These are phyloP conservation scores for Papilio protenor DNA, from an alignment of 2,888 invertebrate species.

Conservation along the genomic window DNA sequence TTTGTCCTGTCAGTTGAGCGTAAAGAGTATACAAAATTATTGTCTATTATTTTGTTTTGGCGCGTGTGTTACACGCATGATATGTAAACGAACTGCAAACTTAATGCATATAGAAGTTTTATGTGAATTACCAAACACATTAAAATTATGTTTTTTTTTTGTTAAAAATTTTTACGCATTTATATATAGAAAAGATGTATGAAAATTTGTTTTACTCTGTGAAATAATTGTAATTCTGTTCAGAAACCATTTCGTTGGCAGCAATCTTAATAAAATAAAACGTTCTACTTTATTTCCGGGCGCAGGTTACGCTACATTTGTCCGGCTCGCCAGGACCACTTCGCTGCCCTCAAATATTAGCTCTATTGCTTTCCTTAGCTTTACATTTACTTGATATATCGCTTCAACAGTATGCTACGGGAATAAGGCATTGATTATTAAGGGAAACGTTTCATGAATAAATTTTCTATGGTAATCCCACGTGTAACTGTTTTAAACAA, in stretches of 20 bases:
- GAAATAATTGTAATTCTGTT: neutral
- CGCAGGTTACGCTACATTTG: constrained; percentile 63
- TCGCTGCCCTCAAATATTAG: constrained; percentile 67
- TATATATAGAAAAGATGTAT: neutral
- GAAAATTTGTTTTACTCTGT: neutral
- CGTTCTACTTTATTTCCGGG: constrained; percentile 45
- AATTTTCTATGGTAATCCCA: neutral
- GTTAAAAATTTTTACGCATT: neutral
- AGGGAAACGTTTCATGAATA: neutral
- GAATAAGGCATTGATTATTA: neutral
- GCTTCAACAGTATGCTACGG: constrained; percentile 4
- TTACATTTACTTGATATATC: constrained; percentile 23
- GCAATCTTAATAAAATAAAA: constrained; percentile 34
- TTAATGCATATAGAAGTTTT: neutral
- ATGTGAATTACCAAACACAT: neutral
- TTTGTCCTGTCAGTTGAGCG: constrained; percentile 55
- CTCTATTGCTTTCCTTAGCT: constrained; percentile 53
- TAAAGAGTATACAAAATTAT: constrained; percentile 53
- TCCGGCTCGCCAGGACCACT: constrained; percentile 51
- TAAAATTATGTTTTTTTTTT: neutral
- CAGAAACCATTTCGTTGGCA: constrained; percentile 1
- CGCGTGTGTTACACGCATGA: neutral
- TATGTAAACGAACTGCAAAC: neutral
- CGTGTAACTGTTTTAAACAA: neutral
- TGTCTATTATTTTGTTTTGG: constrained; percentile 38